Percentiles rank a stretch among this genome's conserved stretches.
These are phyloP conservation scores for Dicyrtoma fusca DNA, from an alignment of 2,888 invertebrate species.

Conservation along the genomic window DNA sequence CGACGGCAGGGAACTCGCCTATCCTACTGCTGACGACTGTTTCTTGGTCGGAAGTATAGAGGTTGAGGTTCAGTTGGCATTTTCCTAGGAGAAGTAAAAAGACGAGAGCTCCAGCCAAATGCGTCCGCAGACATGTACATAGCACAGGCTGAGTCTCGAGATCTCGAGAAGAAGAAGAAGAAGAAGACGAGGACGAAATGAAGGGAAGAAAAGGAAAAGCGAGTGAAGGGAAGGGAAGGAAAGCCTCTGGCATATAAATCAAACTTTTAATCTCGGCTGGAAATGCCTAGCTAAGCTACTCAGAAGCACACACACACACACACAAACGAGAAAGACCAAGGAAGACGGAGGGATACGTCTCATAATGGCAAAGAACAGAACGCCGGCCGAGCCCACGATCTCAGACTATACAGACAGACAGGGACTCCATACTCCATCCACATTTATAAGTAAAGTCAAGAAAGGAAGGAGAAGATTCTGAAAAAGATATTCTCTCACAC, in stretches of 20 bases:
- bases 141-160: no score
- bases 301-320: slow-evolving; percentile 36
- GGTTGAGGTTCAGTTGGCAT: slow-evolving; percentile 17
- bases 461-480: slow-evolving; percentile 35
- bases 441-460: slow-evolving; percentile 32
- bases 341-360: slow-evolving; percentile 39
- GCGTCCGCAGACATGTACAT: slow-evolving; percentile 1
- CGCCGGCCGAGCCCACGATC: slow-evolving; percentile 30
- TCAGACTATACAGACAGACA: slow-evolving; percentile 3
- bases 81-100: slow-evolving; percentile 8
- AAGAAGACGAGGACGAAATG: slow-evolving; percentile 38
- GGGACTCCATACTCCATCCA: background rate
- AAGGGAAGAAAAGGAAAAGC: slow-evolving; percentile 39
- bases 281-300: slow-evolving; percentile 55
- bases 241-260: slow-evolving; percentile 54
- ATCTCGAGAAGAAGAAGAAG: no score
- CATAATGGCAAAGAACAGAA: slow-evolving; percentile 21
- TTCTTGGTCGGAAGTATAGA: slow-evolving; percentile 2
- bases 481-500: slow-evolving; percentile 35
- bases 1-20: background rate
- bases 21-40: background rate
- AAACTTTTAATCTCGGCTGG: slow-evolving; percentile 56
- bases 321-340: slow-evolving; percentile 16
- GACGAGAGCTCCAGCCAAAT: background rate
- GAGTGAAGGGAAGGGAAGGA: slow-evolving; percentile 43